Conservation (phyloP, 2,113 vertebrate species). For the human (Homo sapiens) region GRCh38 chr1:14719001-14719500, state of each 20-base stretch:
- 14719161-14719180: neutral
- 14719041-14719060: neutral
- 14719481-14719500: too few relatives aligned
- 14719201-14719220: neutral
- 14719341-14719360: neutral
- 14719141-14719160: neutral
- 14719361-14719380: neutral
- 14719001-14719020: neutral
- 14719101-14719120: rapidly evolving
- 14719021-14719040: neutral
- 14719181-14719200: neutral
- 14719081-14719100: rapidly evolving
- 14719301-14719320: neutral
- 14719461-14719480: neutral
- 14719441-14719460: neutral
- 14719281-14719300: rapidly evolving
- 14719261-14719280: neutral
- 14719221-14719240: neutral
- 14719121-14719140: neutral
- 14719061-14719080: rapidly evolving
- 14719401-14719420: neutral
- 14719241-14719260: neutral
- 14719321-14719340: too few relatives aligned
- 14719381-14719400: neutral
- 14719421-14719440: neutral